Evolutionary conservation across 1,140 invertebrate species (phyloP).

Genomic region (Anastrepha ludens): DNA sequence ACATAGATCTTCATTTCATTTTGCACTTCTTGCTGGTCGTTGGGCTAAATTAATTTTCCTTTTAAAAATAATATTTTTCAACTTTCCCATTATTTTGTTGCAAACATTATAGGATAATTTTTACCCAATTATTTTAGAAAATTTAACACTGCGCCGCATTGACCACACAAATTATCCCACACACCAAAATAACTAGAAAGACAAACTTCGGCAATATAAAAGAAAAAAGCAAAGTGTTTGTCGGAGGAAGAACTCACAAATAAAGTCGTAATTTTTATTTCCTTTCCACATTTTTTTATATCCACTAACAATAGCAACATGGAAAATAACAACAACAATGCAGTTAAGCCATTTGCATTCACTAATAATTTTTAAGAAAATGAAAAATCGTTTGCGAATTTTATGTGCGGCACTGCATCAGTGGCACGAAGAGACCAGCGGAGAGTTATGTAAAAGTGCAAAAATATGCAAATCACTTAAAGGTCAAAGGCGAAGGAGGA

Average conservation of each 20-base stretch:
- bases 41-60: too few relatives aligned
- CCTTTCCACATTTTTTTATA: not conserved
- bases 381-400: slow-evolving; percentile 54
- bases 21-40: too few relatives aligned
- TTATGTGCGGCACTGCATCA: not conserved
- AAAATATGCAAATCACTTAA: slow-evolving; percentile 55
- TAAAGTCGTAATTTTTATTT: slow-evolving; percentile 38
- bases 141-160: not conserved
- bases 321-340: not conserved
- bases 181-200: not conserved
- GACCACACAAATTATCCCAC: not conserved
- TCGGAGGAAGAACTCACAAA: not conserved
- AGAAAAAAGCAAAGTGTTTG: not conserved
- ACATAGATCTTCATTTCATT: too few relatives aligned
- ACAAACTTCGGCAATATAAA: not conserved
- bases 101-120: too few relatives aligned
- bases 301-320: not conserved
- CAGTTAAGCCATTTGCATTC: not conserved
- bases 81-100: too few relatives aligned
- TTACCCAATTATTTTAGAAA: not conserved
- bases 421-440: not conserved
- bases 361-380: slow-evolving; percentile 53
- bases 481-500: not conserved
- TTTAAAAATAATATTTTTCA: too few relatives aligned
- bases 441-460: slow-evolving; percentile 12